Evolutionary conservation across 2,888 invertebrate species (phyloP).

Genomic region (Ornithoptera alexandrae): DNA sequence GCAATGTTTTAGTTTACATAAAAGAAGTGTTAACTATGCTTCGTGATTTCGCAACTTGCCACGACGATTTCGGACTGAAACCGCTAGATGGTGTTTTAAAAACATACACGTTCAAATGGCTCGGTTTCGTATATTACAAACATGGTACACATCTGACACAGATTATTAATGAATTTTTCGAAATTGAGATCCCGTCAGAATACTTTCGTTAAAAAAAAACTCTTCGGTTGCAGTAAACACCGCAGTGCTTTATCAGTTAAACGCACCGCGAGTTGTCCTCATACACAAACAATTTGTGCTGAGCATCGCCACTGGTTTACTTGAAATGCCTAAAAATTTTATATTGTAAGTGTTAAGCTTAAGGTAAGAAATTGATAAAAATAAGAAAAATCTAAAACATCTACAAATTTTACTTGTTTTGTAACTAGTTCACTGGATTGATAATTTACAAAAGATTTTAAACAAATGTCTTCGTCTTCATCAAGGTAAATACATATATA

Average conservation of each 20-base stretch:
- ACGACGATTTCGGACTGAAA: constrained; percentile 57
- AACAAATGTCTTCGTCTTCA: too few relatives aligned
- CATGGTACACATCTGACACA: constrained; percentile 46
- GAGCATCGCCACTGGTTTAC: constrained; percentile 57
- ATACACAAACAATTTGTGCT: constrained; percentile 63
- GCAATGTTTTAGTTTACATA: neutral
- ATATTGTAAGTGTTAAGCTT: constrained; percentile 52
- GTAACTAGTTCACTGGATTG: neutral
- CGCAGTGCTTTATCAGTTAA: constrained; percentile 57
- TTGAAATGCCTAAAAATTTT: constrained; percentile 60
- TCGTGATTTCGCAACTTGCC: constrained; percentile 57
- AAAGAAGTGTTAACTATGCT: constrained; percentile 23
- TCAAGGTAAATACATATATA: too few relatives aligned
- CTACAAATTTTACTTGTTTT: neutral
- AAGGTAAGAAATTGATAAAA: neutral
- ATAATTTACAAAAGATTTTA: too few relatives aligned
- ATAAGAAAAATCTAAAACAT: neutral
- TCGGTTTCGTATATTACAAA: constrained; percentile 61
- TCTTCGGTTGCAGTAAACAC: constrained; percentile 50
- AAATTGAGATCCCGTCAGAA: too few relatives aligned
- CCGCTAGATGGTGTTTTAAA: constrained; percentile 61
- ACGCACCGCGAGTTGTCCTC: constrained; percentile 60
- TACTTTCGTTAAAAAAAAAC: too few relatives aligned
- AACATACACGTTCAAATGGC: constrained; percentile 60
- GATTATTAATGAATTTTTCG: too few relatives aligned